phyloP scores from a whole-genome alignment of 2,888 invertebrate species.

The Pristionchus mayeri region DNA sequence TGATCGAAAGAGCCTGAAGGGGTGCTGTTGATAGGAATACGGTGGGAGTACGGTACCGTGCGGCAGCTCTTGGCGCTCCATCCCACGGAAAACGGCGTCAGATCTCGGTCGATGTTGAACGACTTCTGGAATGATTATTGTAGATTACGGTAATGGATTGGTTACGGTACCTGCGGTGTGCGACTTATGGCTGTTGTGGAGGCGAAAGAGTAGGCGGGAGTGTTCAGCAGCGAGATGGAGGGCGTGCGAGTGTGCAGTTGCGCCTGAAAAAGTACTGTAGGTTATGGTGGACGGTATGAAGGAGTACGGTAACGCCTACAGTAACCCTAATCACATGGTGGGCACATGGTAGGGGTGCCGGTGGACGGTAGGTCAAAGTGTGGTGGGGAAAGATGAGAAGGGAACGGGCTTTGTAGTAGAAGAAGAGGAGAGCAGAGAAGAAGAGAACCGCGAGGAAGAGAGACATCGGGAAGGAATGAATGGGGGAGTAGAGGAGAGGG shows the following conservation, averaged over 20 bases:
- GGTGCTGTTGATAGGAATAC: not conserved
- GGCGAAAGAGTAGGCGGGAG: constrained; percentile 44
- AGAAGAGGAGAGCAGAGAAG: not conserved
- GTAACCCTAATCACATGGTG: not conserved
- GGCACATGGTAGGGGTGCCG: not conserved
- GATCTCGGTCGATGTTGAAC: constrained; percentile 12
- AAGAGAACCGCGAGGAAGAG: not conserved
- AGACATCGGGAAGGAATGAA: too few species aligned
- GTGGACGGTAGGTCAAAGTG: not conserved
- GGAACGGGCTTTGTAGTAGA: constrained; percentile 31
- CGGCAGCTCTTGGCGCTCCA: constrained; percentile 15
- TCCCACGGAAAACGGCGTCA: not conserved
- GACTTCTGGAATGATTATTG: not conserved
- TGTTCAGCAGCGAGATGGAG: not conserved
- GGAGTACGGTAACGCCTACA: not conserved
- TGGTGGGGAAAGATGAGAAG: not conserved
- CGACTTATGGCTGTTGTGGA: not conserved
- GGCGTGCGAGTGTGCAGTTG: not conserved
- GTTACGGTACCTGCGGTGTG: constrained; percentile 23
- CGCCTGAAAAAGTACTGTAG: constrained; percentile 22
- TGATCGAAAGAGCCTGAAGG: constrained; percentile 11
- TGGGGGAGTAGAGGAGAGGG: not conserved
- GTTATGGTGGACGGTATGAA: not conserved
- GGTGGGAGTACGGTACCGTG: not conserved
- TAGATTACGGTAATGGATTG: not conserved